Conservation (phyloP, 1,140 invertebrate genomes). For the Pinna nobilis region DNA sequence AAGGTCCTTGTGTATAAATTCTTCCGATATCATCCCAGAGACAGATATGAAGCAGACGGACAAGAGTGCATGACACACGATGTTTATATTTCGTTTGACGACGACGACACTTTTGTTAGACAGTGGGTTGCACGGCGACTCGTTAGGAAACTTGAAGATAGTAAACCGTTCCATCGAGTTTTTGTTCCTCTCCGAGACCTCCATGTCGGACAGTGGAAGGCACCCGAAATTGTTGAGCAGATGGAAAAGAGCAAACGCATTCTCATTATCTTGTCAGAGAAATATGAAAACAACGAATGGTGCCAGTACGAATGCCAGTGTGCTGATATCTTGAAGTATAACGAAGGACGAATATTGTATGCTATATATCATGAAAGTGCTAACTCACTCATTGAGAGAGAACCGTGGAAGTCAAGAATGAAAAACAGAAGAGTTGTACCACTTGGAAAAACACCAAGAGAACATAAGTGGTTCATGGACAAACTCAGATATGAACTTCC, state of each 20-base stretch:
- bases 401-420: slow-evolving; percentile 40
- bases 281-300: slow-evolving; percentile 43
- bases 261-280: slow-evolving; percentile 33
- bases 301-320: slow-evolving; percentile 35
- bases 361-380: slow-evolving; percentile 36
- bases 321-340: slow-evolving; percentile 34
- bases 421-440: slow-evolving; percentile 35
- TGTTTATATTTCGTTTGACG: slow-evolving; percentile 38
- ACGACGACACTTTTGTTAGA: slow-evolving; percentile 31
- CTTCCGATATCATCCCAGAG: slow-evolving; percentile 28
- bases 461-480: slow-evolving; percentile 40
- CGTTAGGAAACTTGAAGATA: slow-evolving; percentile 23
- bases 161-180: slow-evolving; percentile 23
- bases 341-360: slow-evolving; percentile 38
- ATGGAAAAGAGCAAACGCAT: slow-evolving; percentile 39
- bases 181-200: slow-evolving; percentile 36
- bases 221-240: background rate
- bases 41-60: slow-evolving; percentile 34
- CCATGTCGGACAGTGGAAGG: slow-evolving; percentile 3
- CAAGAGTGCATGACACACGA: slow-evolving; percentile 4
- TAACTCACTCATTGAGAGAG: slow-evolving; percentile 19
- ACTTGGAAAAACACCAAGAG: slow-evolving; percentile 32
- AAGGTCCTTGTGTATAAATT: slow-evolving; percentile 34
- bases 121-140: slow-evolving; percentile 37
- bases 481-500: slow-evolving; percentile 46